phyloP scores from a whole-genome alignment of 2,113 vertebrate genomes.

The Nycticorax nycticorax region DNA sequence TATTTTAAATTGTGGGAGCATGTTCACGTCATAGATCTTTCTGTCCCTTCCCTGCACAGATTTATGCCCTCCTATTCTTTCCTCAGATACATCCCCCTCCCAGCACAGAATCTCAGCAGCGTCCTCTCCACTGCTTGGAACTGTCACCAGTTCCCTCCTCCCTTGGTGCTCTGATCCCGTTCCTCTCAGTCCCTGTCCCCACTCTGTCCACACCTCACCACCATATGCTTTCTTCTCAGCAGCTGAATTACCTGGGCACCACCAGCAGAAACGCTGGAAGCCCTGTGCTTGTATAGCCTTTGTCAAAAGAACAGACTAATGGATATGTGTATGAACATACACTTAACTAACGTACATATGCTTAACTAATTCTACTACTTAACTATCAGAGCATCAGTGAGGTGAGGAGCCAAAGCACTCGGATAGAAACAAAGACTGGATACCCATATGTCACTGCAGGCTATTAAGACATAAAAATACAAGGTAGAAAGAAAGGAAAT shows the following conservation, averaged over 20 bases:
- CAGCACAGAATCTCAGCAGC: background rate
- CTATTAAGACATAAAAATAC: background rate
- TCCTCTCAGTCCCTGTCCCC: background rate
- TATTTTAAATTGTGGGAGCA: background rate
- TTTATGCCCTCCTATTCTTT: background rate
- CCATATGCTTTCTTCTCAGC: background rate
- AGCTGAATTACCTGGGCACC: background rate
- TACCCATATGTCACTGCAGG: rapidly evolving
- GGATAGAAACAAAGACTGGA: background rate
- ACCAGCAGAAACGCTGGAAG: background rate
- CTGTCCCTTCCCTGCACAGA: background rate
- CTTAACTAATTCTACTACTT: background rate
- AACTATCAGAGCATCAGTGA: background rate
- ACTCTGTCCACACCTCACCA: background rate
- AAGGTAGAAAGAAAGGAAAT: background rate
- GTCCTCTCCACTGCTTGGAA: background rate
- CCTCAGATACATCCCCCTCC: background rate
- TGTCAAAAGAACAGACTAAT: background rate
- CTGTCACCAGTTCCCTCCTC: background rate
- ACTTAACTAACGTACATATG: background rate
- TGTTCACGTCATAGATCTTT: background rate
- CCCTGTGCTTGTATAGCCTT: background rate
- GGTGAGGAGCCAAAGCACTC: background rate
- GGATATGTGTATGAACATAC: background rate
- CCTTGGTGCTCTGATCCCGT: background rate